Evolutionary conservation across 1,140 invertebrate genomes (phyloP).

Genomic region (Parapsyche elsis): DNA sequence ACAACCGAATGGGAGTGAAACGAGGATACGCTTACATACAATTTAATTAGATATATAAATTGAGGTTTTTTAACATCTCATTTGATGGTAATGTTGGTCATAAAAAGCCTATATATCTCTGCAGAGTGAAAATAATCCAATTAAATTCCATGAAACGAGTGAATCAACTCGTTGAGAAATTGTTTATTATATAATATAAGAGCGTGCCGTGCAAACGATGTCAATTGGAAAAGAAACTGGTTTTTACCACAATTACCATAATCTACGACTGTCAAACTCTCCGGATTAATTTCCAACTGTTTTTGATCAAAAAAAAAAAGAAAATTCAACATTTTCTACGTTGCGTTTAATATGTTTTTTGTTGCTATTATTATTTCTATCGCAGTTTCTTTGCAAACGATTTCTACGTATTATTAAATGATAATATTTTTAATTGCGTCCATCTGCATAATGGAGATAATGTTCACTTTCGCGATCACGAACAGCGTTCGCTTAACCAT

Average conservation of each 20-base stretch:
- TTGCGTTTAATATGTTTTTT: too few relatives aligned
- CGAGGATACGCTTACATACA: too few relatives aligned
- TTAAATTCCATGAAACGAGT: neutral
- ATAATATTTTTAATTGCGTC: neutral
- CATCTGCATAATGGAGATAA: constrained; percentile 2
- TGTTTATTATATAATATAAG: neutral
- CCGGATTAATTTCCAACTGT: neutral
- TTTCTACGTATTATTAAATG: neutral
- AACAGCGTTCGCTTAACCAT: constrained; percentile 9
- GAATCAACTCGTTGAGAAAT: constrained; percentile 1
- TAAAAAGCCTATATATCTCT: neutral
- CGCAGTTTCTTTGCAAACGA: neutral
- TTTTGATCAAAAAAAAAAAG: too few relatives aligned
- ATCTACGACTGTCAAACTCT: neutral
- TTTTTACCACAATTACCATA: neutral
- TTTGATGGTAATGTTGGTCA: too few relatives aligned
- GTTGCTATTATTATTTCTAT: neutral
- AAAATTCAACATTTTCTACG: too few relatives aligned
- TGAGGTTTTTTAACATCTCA: too few relatives aligned
- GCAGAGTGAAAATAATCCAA: neutral
- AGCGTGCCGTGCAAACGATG: neutral
- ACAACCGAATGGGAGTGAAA: too few relatives aligned
- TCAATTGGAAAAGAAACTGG: constrained; percentile 12
- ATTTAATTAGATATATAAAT: too few relatives aligned
- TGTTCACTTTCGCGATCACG: constrained; percentile 26